Evolutionary conservation across 2,113 vertebrate species (phyloP).

Genomic region (Ochotona curzoniae): DNA sequence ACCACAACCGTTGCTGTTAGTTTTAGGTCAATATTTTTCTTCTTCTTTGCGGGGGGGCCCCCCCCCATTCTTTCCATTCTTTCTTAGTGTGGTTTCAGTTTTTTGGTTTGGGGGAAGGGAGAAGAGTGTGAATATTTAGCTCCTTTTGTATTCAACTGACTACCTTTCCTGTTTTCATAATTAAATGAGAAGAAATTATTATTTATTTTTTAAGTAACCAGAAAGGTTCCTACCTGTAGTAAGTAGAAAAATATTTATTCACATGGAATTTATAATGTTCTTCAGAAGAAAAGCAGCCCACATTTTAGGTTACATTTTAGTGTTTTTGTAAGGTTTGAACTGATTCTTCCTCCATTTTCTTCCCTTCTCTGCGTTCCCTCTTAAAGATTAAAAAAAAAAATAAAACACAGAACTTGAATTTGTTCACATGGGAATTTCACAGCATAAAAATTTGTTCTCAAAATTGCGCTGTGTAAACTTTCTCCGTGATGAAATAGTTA

Average conservation of each 20-base stretch:
- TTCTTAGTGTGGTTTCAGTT: slow-evolving; percentile 4
- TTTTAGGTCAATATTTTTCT: background rate
- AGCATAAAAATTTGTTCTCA: slow-evolving; percentile 64
- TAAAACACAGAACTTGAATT: slow-evolving; percentile 1
- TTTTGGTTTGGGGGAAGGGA: too few relatives aligned
- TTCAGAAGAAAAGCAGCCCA: slow-evolving; percentile 50
- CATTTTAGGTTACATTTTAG: slow-evolving; percentile 59
- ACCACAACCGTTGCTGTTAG: slow-evolving; percentile 31
- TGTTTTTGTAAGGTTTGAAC: slow-evolving; percentile 55
- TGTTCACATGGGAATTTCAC: slow-evolving; percentile 64
- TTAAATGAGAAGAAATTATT: slow-evolving; percentile 65
- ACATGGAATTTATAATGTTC: slow-evolving; percentile 53
- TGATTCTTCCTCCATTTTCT: background rate
- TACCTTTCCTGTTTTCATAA: slow-evolving; percentile 62
- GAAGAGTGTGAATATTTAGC: slow-evolving; percentile 10
- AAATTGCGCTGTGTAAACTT: slow-evolving; percentile 61
- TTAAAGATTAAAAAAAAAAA: slow-evolving; percentile 57
- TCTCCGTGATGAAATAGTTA: slow-evolving; percentile 24
- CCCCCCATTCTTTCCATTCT: background rate
- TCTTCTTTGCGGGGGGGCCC: too few relatives aligned
- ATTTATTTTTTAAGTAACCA: slow-evolving; percentile 70
- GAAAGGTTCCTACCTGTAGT: slow-evolving; percentile 41
- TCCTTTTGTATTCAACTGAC: slow-evolving; percentile 16
- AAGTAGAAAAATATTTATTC: slow-evolving; percentile 42
- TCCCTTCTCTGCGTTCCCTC: background rate